Evolutionary conservation across 2,888 invertebrate genomes (phyloP), one percentile per base, ranked within the genome.

Genomic region (Diplazon laetatorius): DNA sequence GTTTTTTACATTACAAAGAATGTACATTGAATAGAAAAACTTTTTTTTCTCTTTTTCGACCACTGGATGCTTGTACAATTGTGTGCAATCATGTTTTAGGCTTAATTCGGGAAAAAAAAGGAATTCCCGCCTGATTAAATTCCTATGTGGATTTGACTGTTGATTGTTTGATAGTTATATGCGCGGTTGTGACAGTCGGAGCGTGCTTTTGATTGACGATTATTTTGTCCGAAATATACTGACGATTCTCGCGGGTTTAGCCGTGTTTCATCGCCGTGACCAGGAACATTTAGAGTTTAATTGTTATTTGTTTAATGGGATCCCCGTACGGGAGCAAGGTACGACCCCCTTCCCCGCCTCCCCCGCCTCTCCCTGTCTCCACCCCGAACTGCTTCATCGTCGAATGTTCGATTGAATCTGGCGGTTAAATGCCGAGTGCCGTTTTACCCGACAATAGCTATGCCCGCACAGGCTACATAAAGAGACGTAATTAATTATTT

Each of bases 401-500:
- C 30, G 46, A 18, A 18, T 46, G 30, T 63, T 63, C 22, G 6
- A 63, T 35, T 20, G 35, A 63, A 35, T 16, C 25, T 6, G 35
- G 20, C 18, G 30, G 48, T 48, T 48, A 20, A 20, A 62, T 62
- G 4, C 12, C 25, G 3, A 9, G 16, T 16, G 3, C 14, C 14
- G n/a, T 25, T 44, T 35, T 4, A 14, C 18, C 59, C 16, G 8
- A 6, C 25, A 35, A 14, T 16, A 37, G 16, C 4, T 14, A 52
- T 14, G 25, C 12, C 63, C 16, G 3, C n/a, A n/a, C n/a, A 10
- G n/a, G 18, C 42, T 42, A 10, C 20, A 20, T 20, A 48, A 48
- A 48, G 48, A 1, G 20, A 48, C 37, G 69, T 59, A 59, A 55
- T 55, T 35, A 48, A 20, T 48, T 44, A 63, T 72, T 30, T 10